Evolutionary conservation across 2,113 vertebrate species (phyloP), one percentile per base, ranked within the genome.

Genomic region (Salvator merianae): DNA sequence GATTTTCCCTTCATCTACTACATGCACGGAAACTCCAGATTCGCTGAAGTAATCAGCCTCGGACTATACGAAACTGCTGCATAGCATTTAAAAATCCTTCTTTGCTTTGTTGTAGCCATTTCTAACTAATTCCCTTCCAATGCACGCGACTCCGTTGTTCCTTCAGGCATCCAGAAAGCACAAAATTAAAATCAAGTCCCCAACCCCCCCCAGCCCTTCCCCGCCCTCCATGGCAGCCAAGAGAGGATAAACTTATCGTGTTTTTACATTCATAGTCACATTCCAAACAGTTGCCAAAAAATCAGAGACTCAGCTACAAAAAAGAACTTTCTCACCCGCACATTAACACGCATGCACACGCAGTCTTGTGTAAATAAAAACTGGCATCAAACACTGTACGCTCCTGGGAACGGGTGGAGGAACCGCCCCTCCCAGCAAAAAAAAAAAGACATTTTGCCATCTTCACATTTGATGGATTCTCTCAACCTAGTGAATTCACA

Each of bases 201-300:
- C 3, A 10, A 4, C 40, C 1, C 28, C 16, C 28, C n/a, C 2
- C 30, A 22, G 34, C 26, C 34, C 75, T 5, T 7, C n/a, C 79
- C 34, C 22, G 2, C 16, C 62, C 26, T 24, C 55, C 36, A 22
- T 9, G 70, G 81, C n/a, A 63, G 63, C 50, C 34, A 43, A 70
- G 50, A 62, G 50, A 24, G 34, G 24, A 20, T 2, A 34, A 43
- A 32, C 76, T 14, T 4, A 30, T 16, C 32, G 26, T 26, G 5
- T 10, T 38, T 34, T 63, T 84, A 84, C 83, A 84, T 84, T 84
- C 83, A 79, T 72, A 18, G 76, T 79, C 66, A 79, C 75, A 78
- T 84, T 72, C 68, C 76, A 78, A 62, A 79, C 32, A 50, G 65
- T 59, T 69, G 47, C 43, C 9, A 65, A 65, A 18, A 30, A 55